These are phyloP conservation scores for Ichneumoninae sp. DNA, from an alignment of 2,888 invertebrate species.

Conservation along the genomic window DNA sequence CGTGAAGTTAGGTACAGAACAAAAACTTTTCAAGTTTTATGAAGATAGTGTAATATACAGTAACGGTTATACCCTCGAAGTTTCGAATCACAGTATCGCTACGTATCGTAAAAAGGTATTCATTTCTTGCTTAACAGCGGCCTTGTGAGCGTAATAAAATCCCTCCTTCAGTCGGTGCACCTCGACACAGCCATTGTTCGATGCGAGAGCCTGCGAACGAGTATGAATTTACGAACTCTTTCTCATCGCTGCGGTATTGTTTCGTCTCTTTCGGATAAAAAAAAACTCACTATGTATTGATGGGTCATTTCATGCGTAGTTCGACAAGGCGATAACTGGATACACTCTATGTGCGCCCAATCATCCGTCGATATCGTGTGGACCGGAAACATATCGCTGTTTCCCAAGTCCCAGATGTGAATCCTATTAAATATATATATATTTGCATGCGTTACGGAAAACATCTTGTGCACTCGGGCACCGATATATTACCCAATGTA, in stretches of 20 bases:
- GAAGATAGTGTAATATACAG: background rate
- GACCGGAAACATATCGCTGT: slow-evolving; percentile 85
- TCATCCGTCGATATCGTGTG: slow-evolving; percentile 84
- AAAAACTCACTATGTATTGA: slow-evolving; percentile 84
- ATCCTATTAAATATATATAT: slow-evolving; percentile 77
- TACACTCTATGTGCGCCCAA: slow-evolving; percentile 81
- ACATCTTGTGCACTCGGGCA: too few relatives aligned
- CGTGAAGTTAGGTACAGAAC: slow-evolving; percentile 75
- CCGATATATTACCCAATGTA: slow-evolving; percentile 9
- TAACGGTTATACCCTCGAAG: background rate
- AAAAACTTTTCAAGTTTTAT: background rate
- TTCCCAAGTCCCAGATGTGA: slow-evolving; percentile 86
- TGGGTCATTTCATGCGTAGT: slow-evolving; percentile 77
- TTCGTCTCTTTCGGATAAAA: background rate
- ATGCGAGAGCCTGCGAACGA: slow-evolving; percentile 84
- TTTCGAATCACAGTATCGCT: slow-evolving; percentile 76
- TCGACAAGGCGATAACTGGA: slow-evolving; percentile 84
- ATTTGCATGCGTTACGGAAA: too few relatives aligned
- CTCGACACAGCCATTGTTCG: slow-evolving; percentile 83
- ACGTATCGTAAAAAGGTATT: slow-evolving; percentile 85
- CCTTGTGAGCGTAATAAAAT: slow-evolving; percentile 81
- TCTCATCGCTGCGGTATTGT: slow-evolving; percentile 1
- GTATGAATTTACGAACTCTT: background rate
- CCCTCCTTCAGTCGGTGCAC: slow-evolving; percentile 85
- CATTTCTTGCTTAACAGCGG: slow-evolving; percentile 83